These are phyloP conservation scores for Dendrolimus pini DNA, from an alignment of 2,888 invertebrate genomes.

Conservation along the genomic window DNA sequence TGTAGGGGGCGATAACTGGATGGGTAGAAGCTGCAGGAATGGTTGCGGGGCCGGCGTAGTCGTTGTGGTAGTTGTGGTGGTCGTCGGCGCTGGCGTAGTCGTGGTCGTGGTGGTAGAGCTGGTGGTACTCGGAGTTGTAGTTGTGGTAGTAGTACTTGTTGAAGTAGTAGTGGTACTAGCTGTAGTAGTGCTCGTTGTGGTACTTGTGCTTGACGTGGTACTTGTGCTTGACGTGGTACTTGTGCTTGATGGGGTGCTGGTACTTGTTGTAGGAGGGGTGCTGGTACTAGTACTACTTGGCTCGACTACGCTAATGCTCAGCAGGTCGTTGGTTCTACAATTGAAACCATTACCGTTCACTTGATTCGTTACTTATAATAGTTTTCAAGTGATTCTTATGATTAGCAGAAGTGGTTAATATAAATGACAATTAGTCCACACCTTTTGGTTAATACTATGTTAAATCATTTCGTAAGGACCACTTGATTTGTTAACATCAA, in stretches of 20 bases:
- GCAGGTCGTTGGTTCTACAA: constrained; percentile 43
- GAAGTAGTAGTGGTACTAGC: constrained; percentile 42
- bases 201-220: constrained; percentile 43
- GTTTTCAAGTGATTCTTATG: not conserved
- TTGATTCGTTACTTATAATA: not conserved
- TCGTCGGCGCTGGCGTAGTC: constrained; percentile 38
- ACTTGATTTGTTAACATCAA: not conserved
- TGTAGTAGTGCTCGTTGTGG: constrained; percentile 46
- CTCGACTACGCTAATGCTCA: constrained; percentile 40
- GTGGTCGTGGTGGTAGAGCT: constrained; percentile 51
- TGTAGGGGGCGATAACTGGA: constrained; percentile 34
- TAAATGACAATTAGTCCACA: not conserved
- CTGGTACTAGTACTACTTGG: constrained; percentile 43
- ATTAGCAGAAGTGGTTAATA: not conserved
- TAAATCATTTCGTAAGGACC: not conserved
- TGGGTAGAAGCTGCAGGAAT: constrained; percentile 63
- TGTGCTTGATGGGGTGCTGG: constrained; percentile 45
- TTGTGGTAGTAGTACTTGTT: constrained; percentile 49
- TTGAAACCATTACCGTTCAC: constrained; percentile 21
- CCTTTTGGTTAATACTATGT: not conserved
- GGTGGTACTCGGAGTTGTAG: constrained; percentile 59
- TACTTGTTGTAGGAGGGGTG: constrained; percentile 42
- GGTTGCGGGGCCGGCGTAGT: constrained; percentile 41
- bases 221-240: constrained; percentile 37
- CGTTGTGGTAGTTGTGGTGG: constrained; percentile 33